phyloP scores from a whole-genome alignment of 1,140 invertebrate genomes.

The Drosophila varians region DNA sequence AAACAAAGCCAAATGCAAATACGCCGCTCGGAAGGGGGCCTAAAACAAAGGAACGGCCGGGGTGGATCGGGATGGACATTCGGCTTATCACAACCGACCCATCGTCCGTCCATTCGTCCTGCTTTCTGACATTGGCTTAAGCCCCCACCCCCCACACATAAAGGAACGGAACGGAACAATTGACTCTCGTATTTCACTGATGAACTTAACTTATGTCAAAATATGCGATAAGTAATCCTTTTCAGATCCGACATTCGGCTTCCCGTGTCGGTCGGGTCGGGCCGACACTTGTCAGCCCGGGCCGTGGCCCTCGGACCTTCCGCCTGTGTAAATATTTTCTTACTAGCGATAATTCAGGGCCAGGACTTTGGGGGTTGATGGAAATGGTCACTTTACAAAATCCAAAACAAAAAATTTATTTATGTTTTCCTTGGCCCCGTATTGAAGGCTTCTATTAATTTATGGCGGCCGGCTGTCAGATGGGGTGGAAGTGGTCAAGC shows the following conservation, averaged over 20 bases:
- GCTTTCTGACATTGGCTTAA: conserved; percentile 52
- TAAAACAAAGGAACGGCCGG: conserved; percentile 69
- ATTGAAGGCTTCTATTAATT: conserved; percentile 61
- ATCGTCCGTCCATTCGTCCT: conserved; percentile 41
- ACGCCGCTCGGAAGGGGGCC: conserved; percentile 59
- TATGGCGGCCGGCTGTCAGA: conserved; percentile 47
- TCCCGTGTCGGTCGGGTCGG: conserved; percentile 37
- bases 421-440: conserved; percentile 52
- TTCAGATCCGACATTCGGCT: conserved; percentile 60
- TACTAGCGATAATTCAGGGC: conserved; percentile 61
- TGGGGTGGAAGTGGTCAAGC: conserved; percentile 52
- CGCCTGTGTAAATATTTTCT: conserved; percentile 75
- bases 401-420: conserved; percentile 74
- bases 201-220: conserved; percentile 83
- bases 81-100: conserved; percentile 69
- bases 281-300: conserved; percentile 31
- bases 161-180: conserved; percentile 43
- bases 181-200: conserved; percentile 82
- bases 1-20: conserved; percentile 78
- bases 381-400: conserved; percentile 65
- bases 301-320: conserved; percentile 20
- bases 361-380: conserved; percentile 28
- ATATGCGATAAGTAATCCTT: conserved; percentile 83
- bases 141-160: conserved; percentile 9
- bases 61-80: conserved; percentile 40